Base-by-base conservation (phyloP, 2,113 vertebrate genomes). In the Rattus norvegicus region DNA sequence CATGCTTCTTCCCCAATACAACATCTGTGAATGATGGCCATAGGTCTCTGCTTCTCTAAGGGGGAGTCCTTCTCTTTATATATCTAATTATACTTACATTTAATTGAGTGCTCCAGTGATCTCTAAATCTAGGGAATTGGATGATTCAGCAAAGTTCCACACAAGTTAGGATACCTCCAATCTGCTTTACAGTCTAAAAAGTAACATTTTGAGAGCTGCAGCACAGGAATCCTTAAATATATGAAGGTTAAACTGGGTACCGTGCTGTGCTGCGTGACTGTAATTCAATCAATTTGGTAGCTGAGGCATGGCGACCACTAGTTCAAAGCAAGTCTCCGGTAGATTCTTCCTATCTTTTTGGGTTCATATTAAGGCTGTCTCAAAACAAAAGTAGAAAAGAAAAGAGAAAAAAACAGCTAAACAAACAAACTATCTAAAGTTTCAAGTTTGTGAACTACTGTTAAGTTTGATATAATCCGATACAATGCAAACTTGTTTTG, bases 91-190 rank as follows among this genome's bases (percentile, higher is more conserved):
- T 87, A 75, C 14, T 88, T n/a, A 72, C 10, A 65, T 3, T 84
- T 61, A 13, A 47, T 72, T 90, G 72, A 30, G 43, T 26, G 22
- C 47, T 20, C 17, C 49, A 47, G 1, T 20, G 30, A 90, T 67
- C 83, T 13, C 39, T 14, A 94, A 91, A 81, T 67, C 72, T 92
- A 30, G 33, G 61, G 70, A 92, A 79, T 72, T 73, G 76, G 73
- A 70, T 80, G 24, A 88, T 86, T 94, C n/a, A 80, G 0, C 33
- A n/a, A 59, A 73, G 39, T 90, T 39, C 17, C 43, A 92, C 39
- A 43, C 26, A 86, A 72, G 33, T 39, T 63, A 91, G 76, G 94
- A 95, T 79, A 52, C 13, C 4, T 88, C 12, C 17, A 86, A n/a
- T 24, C 20, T 85, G 43, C 26, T 67, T 43, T 2, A 36, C 7